Base-by-base conservation (phyloP, 2,113 vertebrate genomes). In the Myiopsitta monachus region DNA sequence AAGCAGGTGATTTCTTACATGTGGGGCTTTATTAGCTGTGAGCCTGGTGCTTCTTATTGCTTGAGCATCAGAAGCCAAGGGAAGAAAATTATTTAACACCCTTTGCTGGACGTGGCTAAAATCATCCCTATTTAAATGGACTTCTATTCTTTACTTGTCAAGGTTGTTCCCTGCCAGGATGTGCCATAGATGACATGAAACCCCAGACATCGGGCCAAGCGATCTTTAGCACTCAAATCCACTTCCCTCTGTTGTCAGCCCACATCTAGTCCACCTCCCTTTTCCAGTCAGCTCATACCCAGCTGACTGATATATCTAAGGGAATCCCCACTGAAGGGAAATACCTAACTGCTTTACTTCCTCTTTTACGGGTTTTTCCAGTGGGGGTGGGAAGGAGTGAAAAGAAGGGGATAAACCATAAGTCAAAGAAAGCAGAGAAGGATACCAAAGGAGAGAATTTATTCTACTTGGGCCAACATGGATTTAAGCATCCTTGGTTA, bases 291-390 rank as follows among this genome's bases (percentile, higher is more conserved):
- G 18, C 64, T 83, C 80, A 90, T 44, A 55, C 11, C n/a, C 92
- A 87, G 61, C 87, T 96, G 92, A 90, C 36, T 4, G 55, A 72
- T 54, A 6, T 14, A 17, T 55, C 49, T 86, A 75, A 82, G 86
- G 94, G 86, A 95, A 88, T 90, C 66, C 39, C 94, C 76, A 3
- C 33, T 38, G 52, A 81, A 78, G 86, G 80, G 86, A 77, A 94
- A 88, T 78, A 76, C 86, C 69, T 39, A 55, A 44, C 26, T 44
- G 36, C 57, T 93, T 52, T 57, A 82, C 51, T 96, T 94, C 96
- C n/a, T 51, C 44, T 94, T 83, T 75, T 18, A 31, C 0, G 61
- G 41, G 10, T 88, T 92, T 96, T 96, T 88, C 64, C 83, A 78
- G 19, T 26, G 66, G 10, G 12, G 82, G 4, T 27, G n/a, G 73